A percentile compares a stretch with the other conserved stretches of the same genome.
phyloP scores from a whole-genome alignment of 1,140 invertebrate genomes.

The Acromyrmex charruanus region DNA sequence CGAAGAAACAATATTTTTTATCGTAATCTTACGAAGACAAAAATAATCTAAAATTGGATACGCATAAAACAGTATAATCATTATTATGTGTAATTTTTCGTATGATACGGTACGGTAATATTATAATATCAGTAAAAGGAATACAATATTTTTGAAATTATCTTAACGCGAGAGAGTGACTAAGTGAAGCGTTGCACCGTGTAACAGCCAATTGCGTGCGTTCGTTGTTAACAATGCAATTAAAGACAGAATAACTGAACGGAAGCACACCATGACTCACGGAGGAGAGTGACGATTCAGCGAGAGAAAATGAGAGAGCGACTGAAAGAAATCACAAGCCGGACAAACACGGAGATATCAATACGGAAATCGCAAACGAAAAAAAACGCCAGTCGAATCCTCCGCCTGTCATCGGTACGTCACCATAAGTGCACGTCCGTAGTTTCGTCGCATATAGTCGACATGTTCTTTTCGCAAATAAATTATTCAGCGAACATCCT shows the following conservation, averaged over 20 bases:
- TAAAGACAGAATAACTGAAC: conserved; percentile 45
- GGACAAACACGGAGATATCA: conserved; percentile 50
- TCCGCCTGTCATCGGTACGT: conserved; percentile 79
- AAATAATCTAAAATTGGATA: neutral
- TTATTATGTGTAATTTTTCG: neutral
- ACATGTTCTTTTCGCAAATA: conserved; percentile 24
- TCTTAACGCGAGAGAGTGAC: conserved; percentile 23
- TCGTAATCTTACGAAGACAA: neutral
- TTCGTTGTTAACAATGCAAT: conserved; percentile 47
- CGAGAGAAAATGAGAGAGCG: conserved; percentile 62
- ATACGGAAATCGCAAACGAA: conserved; percentile 51
- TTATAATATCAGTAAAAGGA: neutral
- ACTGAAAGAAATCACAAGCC: conserved; percentile 48
- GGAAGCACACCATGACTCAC: conserved; percentile 71
- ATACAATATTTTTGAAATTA: conserved; percentile 13
- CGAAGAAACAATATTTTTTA: neutral
- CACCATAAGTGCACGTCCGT: conserved; percentile 74
- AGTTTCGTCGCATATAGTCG: conserved; percentile 59
- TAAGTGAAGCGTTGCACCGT: conserved; percentile 3
- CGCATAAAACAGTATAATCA: neutral
- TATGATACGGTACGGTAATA: neutral
- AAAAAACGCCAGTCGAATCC: conserved; percentile 71
- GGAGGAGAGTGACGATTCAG: conserved; percentile 68
- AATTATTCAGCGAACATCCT: conserved; percentile 26
- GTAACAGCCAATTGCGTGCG: conserved; percentile 19